Base-by-base conservation (phyloP, 1,140 invertebrate genomes). In the Drosophila bocki region DNA sequence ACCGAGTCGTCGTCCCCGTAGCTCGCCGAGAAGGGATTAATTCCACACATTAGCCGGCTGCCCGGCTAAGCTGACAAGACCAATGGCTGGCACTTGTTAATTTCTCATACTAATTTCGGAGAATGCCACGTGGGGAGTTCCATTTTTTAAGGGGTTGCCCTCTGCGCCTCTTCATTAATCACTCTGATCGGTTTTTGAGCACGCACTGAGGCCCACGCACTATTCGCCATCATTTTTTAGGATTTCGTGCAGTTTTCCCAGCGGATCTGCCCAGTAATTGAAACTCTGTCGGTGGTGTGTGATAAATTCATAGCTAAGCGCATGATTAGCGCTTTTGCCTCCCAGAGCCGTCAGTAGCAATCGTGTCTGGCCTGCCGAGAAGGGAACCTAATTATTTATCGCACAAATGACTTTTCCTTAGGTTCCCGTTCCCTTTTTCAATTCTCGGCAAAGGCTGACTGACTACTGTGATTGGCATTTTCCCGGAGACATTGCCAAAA, bases 141-240 rank as follows among this genome's bases (percentile, higher is more conserved):
- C 67, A 35, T 71, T 87, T 82, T 83, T 85, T 70, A 48, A 67
- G 58, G 65, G 62, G 56, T 48, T 70, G 41, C 32, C 32, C 51
- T 11, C 7, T 2, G 51, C 42, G 47, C 56, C 64, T 69, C 42
- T 68, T 80, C 83, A 87, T 87, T 87, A 87, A 87, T 87, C 83
- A 87, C 83, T 62, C 84, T 74, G 83, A 87, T 87, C 83, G 84
- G 85, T 88, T 90, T 88, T 76, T 75, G 80, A 84, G 83, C 84
- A 87, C 83, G 84, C 72, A 68, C 60, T 29, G 29, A 17, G 35
- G 17, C 64, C 33, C 11, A 61, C 41, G 67, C 68, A 78, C 80
- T 88, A 78, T 80, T 74, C 63, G 74, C 71, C 67, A 84, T 88
- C 83, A 90, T 87, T 87, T 87, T 86, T 87, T 90, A 87, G 83